Evolutionary conservation across 2,113 vertebrate genomes (phyloP).

Genomic region (Lycaon pictus): DNA sequence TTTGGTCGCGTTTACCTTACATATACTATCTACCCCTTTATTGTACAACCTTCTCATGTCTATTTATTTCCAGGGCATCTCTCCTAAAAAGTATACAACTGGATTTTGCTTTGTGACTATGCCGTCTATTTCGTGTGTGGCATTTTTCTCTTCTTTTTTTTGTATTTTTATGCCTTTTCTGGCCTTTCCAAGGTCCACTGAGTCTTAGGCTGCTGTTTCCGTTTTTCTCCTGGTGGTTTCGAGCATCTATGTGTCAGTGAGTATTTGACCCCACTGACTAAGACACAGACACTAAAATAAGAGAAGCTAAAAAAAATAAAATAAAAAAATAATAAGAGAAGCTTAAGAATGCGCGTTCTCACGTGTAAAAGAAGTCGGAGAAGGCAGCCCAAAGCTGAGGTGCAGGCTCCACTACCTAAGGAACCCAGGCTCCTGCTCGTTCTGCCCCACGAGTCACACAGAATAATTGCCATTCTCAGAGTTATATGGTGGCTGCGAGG

Average conservation of each 20-base stretch:
- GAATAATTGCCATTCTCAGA: not conserved
- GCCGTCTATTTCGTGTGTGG: not conserved
- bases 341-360: not conserved
- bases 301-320: not conserved
- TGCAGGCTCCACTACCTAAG: not conserved
- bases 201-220: conserved; percentile 9
- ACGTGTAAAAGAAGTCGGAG: not conserved
- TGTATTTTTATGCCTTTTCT: not conserved
- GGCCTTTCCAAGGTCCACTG: not conserved
- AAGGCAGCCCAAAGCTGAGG: not conserved
- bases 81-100: not conserved
- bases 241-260: not conserved
- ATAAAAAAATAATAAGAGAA: not conserved
- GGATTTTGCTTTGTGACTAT: conserved; percentile 22
- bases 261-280: not conserved
- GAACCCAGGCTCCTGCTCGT: not conserved
- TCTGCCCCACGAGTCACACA: not conserved
- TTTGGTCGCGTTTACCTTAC: not conserved
- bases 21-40: not conserved
- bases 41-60: not conserved
- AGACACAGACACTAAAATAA: conserved; percentile 17
- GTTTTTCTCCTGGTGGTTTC: not conserved
- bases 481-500: not conserved
- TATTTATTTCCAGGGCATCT: not conserved
- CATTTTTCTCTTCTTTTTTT: not conserved